A percentile compares a stretch with the other conserved stretches of the same genome.
These are phyloP conservation scores for Porites australiensis DNA, from an alignment of 64 coral and sea anemone species.

Conservation along the genomic window DNA sequence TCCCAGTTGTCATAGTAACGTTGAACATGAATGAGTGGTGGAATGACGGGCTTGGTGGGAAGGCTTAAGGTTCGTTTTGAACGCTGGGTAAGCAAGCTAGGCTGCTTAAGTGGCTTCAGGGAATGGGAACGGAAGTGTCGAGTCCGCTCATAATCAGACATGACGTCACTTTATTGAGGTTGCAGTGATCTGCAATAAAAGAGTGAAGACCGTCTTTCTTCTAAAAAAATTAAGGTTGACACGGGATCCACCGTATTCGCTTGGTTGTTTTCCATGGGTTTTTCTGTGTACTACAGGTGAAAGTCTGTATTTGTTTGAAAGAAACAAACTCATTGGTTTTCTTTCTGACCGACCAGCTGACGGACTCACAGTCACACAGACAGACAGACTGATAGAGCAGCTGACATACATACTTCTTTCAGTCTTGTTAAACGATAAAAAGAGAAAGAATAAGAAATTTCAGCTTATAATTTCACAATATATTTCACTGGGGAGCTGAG, in stretches of 20 bases:
- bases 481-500: too few species aligned
- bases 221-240: too few species aligned
- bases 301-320: too few species aligned
- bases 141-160: neutral
- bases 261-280: too few species aligned
- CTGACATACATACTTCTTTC: neutral
- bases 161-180: neutral
- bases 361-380: neutral
- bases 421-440: neutral
- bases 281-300: too few species aligned
- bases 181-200: neutral
- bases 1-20: slow-evolving; percentile 31
- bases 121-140: slow-evolving; percentile 17
- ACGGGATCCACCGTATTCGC: too few species aligned
- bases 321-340: too few species aligned
- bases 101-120: slow-evolving; percentile 24
- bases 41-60: slow-evolving; percentile 10
- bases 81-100: slow-evolving; percentile 49
- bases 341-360: neutral
- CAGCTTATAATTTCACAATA: too few species aligned
- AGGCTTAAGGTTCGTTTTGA: slow-evolving; percentile 42
- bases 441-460: too few species aligned
- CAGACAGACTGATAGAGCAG: neutral
- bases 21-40: slow-evolving; percentile 28
- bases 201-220: neutral